Evolutionary conservation across 2,888 invertebrate species (phyloP).

Genomic region (Andrena dorsata): DNA sequence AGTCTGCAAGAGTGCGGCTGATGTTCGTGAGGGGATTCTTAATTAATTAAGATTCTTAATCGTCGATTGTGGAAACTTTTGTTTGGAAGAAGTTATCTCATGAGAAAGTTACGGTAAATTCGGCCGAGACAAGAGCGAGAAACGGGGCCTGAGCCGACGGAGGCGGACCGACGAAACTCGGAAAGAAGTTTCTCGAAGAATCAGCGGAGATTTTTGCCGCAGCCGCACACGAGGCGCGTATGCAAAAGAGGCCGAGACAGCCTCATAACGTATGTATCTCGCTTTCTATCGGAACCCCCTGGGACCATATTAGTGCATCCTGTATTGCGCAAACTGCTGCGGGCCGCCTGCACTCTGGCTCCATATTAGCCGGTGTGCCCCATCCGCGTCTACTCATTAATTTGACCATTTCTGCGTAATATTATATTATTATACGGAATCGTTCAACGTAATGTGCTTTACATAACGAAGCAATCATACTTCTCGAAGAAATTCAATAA

Average conservation of each 20-base stretch:
- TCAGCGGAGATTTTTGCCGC: constrained; percentile 52
- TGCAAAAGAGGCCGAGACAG: constrained; percentile 65
- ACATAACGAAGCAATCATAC: constrained; percentile 9
- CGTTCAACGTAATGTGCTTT: constrained; percentile 7
- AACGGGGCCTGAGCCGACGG: constrained; percentile 26
- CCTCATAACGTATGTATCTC: constrained; percentile 77
- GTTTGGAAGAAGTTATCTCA: constrained; percentile 6
- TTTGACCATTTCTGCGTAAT: constrained; percentile 52
- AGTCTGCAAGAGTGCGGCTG: too few species aligned
- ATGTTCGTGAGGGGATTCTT: too few species aligned
- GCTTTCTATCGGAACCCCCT: constrained; percentile 74
- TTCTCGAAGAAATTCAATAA: background rate
- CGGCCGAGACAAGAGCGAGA: constrained; percentile 28
- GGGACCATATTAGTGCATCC: constrained; percentile 81
- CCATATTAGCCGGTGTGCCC: constrained; percentile 68
- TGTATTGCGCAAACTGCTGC: constrained; percentile 71
- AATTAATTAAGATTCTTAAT: too few species aligned
- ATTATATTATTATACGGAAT: constrained; percentile 32
- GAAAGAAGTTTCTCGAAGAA: constrained; percentile 52
- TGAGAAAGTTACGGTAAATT: constrained; percentile 50
- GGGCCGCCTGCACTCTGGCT: constrained; percentile 59
- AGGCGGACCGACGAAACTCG: constrained; percentile 35
- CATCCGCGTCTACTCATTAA: constrained; percentile 46
- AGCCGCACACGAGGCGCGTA: constrained; percentile 59
- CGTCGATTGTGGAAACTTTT: constrained; percentile 36